Conservation (phyloP, 2,888 invertebrate species). For the Agriopis leucophaearia region DNA sequence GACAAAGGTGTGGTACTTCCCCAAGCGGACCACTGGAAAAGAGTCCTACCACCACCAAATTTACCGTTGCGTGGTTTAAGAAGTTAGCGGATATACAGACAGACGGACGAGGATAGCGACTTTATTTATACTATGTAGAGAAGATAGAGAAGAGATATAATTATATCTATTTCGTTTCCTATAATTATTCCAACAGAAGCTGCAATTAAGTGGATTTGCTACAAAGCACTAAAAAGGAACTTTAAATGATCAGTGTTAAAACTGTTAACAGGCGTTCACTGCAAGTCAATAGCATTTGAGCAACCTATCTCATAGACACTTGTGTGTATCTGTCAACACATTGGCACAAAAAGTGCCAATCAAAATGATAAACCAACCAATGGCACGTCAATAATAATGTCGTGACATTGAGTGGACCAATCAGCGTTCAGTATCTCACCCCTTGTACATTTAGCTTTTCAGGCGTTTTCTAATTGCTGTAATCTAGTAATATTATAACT, state of each 20-base stretch:
- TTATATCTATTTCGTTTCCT: not conserved
- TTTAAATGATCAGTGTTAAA: slow-evolving; percentile 17
- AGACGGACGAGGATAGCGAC: too few species aligned
- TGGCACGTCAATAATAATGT: not conserved
- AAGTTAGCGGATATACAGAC: too few species aligned
- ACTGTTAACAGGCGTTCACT: slow-evolving; percentile 7
- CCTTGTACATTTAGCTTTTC: too few species aligned
- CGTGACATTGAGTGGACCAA: not conserved
- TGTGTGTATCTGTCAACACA: not conserved
- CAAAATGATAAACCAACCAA: not conserved
- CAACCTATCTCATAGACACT: not conserved
- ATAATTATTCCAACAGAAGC: not conserved
- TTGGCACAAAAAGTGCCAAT: not conserved
- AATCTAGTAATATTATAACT: too few species aligned
- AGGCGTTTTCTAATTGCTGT: too few species aligned
- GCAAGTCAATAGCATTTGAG: slow-evolving; percentile 5
- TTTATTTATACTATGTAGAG: too few species aligned
- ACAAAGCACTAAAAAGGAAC: not conserved
- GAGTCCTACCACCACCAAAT: too few species aligned
- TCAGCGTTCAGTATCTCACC: too few species aligned
- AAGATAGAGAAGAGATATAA: too few species aligned
- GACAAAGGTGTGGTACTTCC: too few species aligned
- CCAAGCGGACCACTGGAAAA: too few species aligned
- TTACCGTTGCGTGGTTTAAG: too few species aligned
- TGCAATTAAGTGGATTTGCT: slow-evolving; percentile 4